Evolutionary conservation across 2,113 vertebrate species (phyloP), one percentile per base, ranked within the genome.

Genomic region (Archilochus colubris): DNA sequence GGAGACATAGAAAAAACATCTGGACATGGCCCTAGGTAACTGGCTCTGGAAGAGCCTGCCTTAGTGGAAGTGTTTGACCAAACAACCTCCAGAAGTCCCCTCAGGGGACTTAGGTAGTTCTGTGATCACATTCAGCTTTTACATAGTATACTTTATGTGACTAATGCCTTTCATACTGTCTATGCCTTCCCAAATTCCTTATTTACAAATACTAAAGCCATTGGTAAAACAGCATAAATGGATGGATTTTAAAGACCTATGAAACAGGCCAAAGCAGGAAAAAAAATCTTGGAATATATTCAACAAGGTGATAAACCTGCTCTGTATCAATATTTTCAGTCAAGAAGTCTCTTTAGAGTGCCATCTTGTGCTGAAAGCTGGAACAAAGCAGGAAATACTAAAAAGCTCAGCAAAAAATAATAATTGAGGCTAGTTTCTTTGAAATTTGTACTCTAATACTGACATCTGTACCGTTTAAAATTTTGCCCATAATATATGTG

Each of bases 331-430:
- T 53, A 44, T 18, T 62, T 81, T 15, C 23, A 57, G 43, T 75
- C 50, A 51, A 66, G 53, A 92, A 28, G 5, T 84, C 86, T 91
- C 61, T 77, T 51, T 70, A 95, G 69, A 87, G 75, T 50, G 68
- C 87, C 95, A 88, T 88, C 95, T 96, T 96, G 83, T 95, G 96
- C 95, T 96, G 64, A 94, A 86, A 96, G 67, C 23, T 93, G 70
- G 55, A 81, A 73, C 77, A 64, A 77, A 77, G 27, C 22, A 83
- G 25, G 31, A 53, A 50, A 69, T n/a, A 44, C 19, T 43, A 14
- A 78, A 68, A 81, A 76, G 15, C 11, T 15, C 33, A 69, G 31
- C 31, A 67, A 46, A 74, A 74, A 54, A 17, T 15, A 54, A 66
- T 33, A 50, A 55, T 12, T 59, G 10, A 40, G 62, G 11, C 16